phyloP scores from a whole-genome alignment of 1,140 invertebrate genomes.

The Procambarus clarkii region DNA sequence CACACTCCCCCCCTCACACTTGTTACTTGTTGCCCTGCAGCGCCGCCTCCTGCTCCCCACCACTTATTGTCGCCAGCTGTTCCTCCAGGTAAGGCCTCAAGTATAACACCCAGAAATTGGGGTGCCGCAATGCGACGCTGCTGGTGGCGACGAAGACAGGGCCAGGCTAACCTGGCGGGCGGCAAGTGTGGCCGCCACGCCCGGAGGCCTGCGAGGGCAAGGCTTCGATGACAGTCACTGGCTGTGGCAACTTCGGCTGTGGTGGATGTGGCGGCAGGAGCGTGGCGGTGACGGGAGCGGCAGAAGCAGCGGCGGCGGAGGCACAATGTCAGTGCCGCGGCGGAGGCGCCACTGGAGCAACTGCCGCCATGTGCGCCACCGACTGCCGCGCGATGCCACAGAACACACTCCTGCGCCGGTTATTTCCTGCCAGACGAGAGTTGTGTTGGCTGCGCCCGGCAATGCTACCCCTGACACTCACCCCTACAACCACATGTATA shows the following conservation, averaged over 20 bases:
- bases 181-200: constrained; percentile 10
- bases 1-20: not conserved
- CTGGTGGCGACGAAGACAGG: constrained; percentile 1
- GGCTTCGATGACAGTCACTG: not conserved
- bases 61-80: not conserved
- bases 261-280: constrained; percentile 27
- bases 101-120: not conserved
- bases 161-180: constrained; percentile 11
- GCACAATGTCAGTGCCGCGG: constrained; percentile 57
- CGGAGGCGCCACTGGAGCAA: constrained; percentile 64
- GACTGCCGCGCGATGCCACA: constrained; percentile 34
- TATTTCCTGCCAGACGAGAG: constrained; percentile 17
- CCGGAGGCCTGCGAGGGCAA: constrained; percentile 12
- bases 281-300: constrained; percentile 43
- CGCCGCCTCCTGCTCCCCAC: constrained; percentile 19
- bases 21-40: not conserved
- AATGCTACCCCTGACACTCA: not conserved
- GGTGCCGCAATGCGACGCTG: constrained; percentile 61
- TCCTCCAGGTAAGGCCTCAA: constrained; percentile 35
- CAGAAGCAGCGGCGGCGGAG: constrained; percentile 49
- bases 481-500: not conserved
- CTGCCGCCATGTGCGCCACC: constrained; percentile 52
- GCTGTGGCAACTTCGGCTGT: constrained; percentile 8
- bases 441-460: constrained; percentile 26
- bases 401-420: constrained; percentile 37